Evolutionary conservation across 2,113 vertebrate genomes (phyloP), one percentile per base, ranked within the genome.

Genomic region (Amazona vittata): DNA sequence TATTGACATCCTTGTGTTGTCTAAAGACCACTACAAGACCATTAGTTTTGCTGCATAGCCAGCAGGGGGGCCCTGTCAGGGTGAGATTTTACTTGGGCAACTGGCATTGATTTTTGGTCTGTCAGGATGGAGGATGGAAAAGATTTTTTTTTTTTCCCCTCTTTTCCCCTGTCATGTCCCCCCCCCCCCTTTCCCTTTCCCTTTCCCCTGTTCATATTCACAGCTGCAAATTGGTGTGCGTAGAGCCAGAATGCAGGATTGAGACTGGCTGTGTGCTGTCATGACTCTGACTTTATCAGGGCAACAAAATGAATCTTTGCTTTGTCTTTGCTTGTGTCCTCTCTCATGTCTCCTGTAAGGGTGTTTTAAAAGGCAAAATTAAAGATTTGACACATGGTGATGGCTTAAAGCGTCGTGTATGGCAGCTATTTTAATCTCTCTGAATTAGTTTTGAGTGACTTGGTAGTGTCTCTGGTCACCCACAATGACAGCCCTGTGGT

Each of bases 1-100:
- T 98, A 98, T 98, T 97, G 98, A 98, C 98, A 98, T 96, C 87
- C 83, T 95, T 77, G 93, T 92, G 89, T 94, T 97, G 96, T 95
- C 80, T 94, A 96, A 97, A 97, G 96, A 96, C 97, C 97, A 97
- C 86, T 92, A 95, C 93, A 97, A 98, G 95, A 85, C 96, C 94
- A 97, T 96, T 97, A 97, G 96, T 97, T 97, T 97, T 97, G 95
- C 96, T 92, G 79, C 1, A 24, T 82, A 96, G 84, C 94, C 93
- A 97, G 95, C 92, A 96, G 95, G 94, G 96, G 97, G 93, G 87
- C 86, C 80, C 90, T 97, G 96, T 97, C 97, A 96, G 89, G 63
- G 81, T 97, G 91, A 98, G 97, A 96, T 98, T 98, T 98, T 96
- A 98, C 97, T 94, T 96, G 96, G 95, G 92, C 94, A 97, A 96